Base-by-base conservation (phyloP, 1,140 invertebrate genomes). In the Leguminivora glycinivorella region DNA sequence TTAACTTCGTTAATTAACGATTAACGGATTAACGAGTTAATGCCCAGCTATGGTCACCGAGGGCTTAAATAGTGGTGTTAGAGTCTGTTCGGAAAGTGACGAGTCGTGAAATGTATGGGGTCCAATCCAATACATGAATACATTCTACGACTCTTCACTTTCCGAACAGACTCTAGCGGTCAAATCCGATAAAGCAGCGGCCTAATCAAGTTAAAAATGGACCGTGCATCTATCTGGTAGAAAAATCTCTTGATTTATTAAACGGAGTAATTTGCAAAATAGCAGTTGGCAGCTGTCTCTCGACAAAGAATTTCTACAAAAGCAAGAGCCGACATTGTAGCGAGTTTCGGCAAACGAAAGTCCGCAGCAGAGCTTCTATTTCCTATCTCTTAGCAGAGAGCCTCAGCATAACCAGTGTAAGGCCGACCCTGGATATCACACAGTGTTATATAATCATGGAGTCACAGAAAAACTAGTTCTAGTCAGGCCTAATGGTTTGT, bases 281-380 rank as follows among this genome's bases (percentile, higher is more conserved):
- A 63, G 58, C 29, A 63, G 58, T 25, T 63, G 58, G 58, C 58
- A 63, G 58, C 29, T 63, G 58, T 63, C 58, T 31, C 58, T 29
- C 17, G 19, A 34, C 31, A 63, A 63, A 63, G 58, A 34, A 34
- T 31, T 63, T 63, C 25, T 31, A 34, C 17, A 31, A 26, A 34
- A 63, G 58, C 58, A 17, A 63, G 29, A 34, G 26, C 29, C 34
- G 58, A 63, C 58, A 34, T 29, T 63, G 26, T 26, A 58, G 25
- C 25, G 58, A 63, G 26, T 63, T 63, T 63, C 56, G 58, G 25
- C 47, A 52, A 52, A n/a, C 47, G 47, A 52, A 52, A 52, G 19
- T 5, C 47, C 47, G 19, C 47, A 22, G 47, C 47, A 52, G 9
- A 19, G 47, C 19, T 22, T 9, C n/a, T 43, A 43, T 19, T 52